Evolutionary conservation across 2,888 invertebrate species (phyloP), one percentile per base, ranked within the genome.

Genomic region (Phortica magna): DNA sequence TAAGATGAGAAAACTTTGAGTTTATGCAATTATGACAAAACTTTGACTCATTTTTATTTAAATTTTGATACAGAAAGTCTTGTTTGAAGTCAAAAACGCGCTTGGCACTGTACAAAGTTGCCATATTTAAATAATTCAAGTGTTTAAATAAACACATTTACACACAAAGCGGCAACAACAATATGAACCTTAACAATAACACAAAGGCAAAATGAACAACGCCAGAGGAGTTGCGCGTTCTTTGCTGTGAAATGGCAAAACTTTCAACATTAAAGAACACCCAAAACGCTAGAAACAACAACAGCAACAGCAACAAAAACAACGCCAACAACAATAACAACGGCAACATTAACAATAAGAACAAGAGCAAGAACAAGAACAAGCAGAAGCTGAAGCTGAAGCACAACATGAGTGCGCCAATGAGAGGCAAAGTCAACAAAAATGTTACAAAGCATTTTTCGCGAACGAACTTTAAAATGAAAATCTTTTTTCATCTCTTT

Each of bases 111-210:
- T 48, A 17, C 39, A 42, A 68, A 68, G 70, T 73, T 74, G 78
- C 73, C 75, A 73, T 73, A 76, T 78, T 79, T 82, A 75, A 86
- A 88, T 85, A 85, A 88, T 87, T 86, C 88, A 82, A 88, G 83
- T 81, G 82, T 81, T 81, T 68, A 73, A 73, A 73, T 73, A 73
- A 73, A 59, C 73, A 61, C 57, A 73, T 72, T 72, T 39, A 22
- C 53, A 19, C 71, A 17, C 10, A 55, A 59, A 75, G 39, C 73
- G 70, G 39, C 73, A 68, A 73, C 39, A 76, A 41, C 70, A 65
- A 61, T 10, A 22, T 6, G 9, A 17, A 61, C 61, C 17, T 12
- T 22, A 61, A 19, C 61, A 22, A 70, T 17, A 9, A 48, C 64
- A 78, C 71, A 79, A 79, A 79, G 76, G 75, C 79, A 78, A 78